Evolutionary conservation across 2,888 invertebrate genomes (phyloP).

Genomic region (Drosophila parthenogenetica): DNA sequence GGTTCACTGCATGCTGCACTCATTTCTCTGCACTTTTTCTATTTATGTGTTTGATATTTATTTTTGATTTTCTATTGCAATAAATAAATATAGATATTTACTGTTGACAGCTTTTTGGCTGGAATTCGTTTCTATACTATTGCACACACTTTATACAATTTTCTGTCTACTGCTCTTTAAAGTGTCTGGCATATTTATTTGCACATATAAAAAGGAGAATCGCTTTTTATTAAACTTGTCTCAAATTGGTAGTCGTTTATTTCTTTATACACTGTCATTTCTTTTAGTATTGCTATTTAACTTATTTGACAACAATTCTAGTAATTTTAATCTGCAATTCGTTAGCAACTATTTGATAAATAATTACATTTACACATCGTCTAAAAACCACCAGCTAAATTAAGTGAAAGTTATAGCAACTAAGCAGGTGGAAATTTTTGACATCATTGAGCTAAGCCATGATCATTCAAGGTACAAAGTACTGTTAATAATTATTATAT

Average conservation of each 20-base stretch:
- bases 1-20: slow-evolving; percentile 45
- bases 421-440: too few species aligned
- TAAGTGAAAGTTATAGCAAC: too few species aligned
- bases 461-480: too few species aligned
- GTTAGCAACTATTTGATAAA: too few species aligned
- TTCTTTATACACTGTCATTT: neutral
- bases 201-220: neutral
- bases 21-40: neutral
- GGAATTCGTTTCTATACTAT: neutral
- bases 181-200: slow-evolving; percentile 51
- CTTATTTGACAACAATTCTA: too few species aligned
- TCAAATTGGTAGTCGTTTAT: slow-evolving; percentile 10
- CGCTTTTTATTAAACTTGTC: slow-evolving; percentile 28
- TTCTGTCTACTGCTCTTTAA: slow-evolving; percentile 11
- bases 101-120: slow-evolving; percentile 17
- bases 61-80: slow-evolving; percentile 13
- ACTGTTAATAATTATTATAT: too few species aligned
- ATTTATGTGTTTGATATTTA: neutral
- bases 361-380: too few species aligned
- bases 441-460: too few species aligned
- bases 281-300: too few species aligned
- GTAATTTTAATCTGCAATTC: too few species aligned
- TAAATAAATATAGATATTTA: slow-evolving; percentile 23
- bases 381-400: too few species aligned
- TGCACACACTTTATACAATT: neutral